Percentiles rank a stretch among this genome's conserved stretches.
Conservation (phyloP, 2,888 invertebrate genomes). For the Hipparchia semele region DNA sequence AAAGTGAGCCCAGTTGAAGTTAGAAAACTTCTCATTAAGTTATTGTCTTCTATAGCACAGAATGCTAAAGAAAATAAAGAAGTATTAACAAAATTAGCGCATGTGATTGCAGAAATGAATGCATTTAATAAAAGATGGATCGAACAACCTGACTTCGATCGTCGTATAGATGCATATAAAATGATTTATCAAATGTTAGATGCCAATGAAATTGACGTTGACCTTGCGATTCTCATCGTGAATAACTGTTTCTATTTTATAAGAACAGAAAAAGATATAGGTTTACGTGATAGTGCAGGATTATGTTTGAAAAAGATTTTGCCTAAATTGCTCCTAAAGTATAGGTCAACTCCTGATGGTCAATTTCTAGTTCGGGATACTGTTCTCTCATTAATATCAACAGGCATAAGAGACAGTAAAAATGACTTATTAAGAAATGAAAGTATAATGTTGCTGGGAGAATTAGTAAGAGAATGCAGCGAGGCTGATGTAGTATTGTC, state of each 20-base stretch:
- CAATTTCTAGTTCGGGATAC: slow-evolving; percentile 88
- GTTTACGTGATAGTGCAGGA: slow-evolving; percentile 90
- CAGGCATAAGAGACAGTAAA: slow-evolving; percentile 87
- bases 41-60: slow-evolving; percentile 84
- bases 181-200: slow-evolving; percentile 83
- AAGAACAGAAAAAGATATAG: slow-evolving; percentile 91
- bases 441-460: slow-evolving; percentile 90
- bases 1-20: slow-evolving; percentile 85
- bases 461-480: slow-evolving; percentile 88
- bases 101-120: slow-evolving; percentile 88
- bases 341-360: slow-evolving; percentile 81
- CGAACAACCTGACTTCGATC: slow-evolving; percentile 97
- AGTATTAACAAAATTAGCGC: slow-evolving; percentile 75
- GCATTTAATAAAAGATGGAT: slow-evolving; percentile 94
- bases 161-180: slow-evolving; percentile 90
- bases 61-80: slow-evolving; percentile 65
- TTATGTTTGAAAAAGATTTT: slow-evolving; percentile 88
- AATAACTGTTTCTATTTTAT: slow-evolving; percentile 93
- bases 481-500: slow-evolving; percentile 87
- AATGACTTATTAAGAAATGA: slow-evolving; percentile 90
- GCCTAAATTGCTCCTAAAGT: slow-evolving; percentile 84
- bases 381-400: slow-evolving; percentile 87
- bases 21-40: slow-evolving; percentile 86
- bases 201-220: slow-evolving; percentile 81
- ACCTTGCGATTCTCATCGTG: slow-evolving; percentile 88